Evolutionary conservation across 2,113 vertebrate species (phyloP), one percentile per base, ranked within the genome.

Genomic region (Picathartes gymnocephalus): DNA sequence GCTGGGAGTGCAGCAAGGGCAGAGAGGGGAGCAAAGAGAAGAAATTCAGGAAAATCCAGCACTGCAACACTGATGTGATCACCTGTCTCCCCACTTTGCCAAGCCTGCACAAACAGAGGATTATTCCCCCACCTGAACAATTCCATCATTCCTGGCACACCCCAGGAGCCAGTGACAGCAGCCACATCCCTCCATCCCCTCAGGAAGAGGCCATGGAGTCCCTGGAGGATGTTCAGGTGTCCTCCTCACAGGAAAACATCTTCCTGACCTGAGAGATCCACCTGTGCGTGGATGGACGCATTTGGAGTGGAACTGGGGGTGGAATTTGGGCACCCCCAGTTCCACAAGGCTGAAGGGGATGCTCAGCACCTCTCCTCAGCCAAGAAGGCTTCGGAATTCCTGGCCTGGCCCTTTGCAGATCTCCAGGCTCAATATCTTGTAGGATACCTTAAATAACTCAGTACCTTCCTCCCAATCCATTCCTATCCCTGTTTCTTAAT

Each of bases 351-450:
- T 8, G 16, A 9, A 33, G 47, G 14, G 45, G 56, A 73, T 50
- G 77, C 73, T 88, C 72, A 85, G 45, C 72, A 64, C 44, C 66
- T 47, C 69, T 50, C 81, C 72, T 65, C 1, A 11, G 48, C 57
- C 71, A 60, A 10, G 54, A 31, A 9, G 11, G 31, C 65, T 74
- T 23, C 35, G 39, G 21, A 8, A 9, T 62, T 37, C 69, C 58
- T 65, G 60, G 47, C 50, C 64, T 54, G 81, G 25, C 28, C 40
- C 37, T 16, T 1, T 18, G 65, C 6, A 77, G 16, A 9, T 85
- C 57, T n/a, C 47, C 3, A 2, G 2, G 22, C 39, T 70, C 65
- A n/a, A 7, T 0, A 56, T 21, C 18, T 7, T 10, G 4, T 0
- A 48, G 62, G 13, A 71, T 1, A 27, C 24, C 71, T 51, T 44